Conservation (phyloP, 64 coral and sea anemone genomes). For the Trachythela sp. region DNA sequence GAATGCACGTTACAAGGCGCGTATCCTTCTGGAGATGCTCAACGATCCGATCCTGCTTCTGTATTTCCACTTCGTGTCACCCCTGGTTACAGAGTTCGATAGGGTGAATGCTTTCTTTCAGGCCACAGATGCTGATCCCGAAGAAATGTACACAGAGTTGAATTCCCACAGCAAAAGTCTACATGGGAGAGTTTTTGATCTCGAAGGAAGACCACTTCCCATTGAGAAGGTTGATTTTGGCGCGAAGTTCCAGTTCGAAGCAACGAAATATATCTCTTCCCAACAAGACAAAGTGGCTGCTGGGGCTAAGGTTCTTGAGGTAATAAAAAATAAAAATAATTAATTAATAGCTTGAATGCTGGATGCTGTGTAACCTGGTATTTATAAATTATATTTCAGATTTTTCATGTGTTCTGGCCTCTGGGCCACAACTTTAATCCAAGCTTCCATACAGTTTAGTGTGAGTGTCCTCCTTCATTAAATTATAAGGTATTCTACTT, state of each 20-base stretch:
- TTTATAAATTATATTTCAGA: too few relatives aligned
- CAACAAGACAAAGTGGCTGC: not conserved
- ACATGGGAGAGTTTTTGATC: not conserved
- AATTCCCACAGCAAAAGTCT: not conserved
- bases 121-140: not conserved
- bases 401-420: too few relatives aligned
- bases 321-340: too few relatives aligned
- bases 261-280: not conserved
- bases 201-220: not conserved
- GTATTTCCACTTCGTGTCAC: not conserved
- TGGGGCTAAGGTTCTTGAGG: not conserved
- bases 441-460: too few relatives aligned
- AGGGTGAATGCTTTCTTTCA: conserved; percentile 2
- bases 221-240: conserved; percentile 15
- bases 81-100: not conserved
- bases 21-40: not conserved
- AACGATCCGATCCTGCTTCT: not conserved
- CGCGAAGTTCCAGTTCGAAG: not conserved
- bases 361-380: too few relatives aligned
- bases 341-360: too few relatives aligned
- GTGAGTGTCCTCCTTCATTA: too few relatives aligned
- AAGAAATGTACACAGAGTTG: not conserved
- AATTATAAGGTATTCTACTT: too few relatives aligned
- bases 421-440: too few relatives aligned
- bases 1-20: too few relatives aligned